Percentiles rank a stretch among this genome's conserved stretches.
Conservation (phyloP, 2,113 vertebrate species). For the Gobiocypris rarus region DNA sequence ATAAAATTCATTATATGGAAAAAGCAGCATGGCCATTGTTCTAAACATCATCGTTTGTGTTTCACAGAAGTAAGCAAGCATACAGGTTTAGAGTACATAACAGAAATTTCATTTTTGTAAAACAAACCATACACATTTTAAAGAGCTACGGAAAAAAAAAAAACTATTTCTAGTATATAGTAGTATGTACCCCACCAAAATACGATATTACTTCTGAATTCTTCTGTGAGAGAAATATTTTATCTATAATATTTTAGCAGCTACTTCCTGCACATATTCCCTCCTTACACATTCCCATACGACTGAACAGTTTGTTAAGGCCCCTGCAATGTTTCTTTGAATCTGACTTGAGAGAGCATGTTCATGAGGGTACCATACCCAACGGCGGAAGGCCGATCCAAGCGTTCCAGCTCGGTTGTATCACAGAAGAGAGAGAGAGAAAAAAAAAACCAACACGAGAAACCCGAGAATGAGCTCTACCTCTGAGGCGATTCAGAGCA, state of each 20-base stretch:
- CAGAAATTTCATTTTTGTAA: not conserved
- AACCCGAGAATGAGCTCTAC: conserved; percentile 18
- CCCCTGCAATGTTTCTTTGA: conserved; percentile 60
- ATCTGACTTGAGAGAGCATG: conserved; percentile 64
- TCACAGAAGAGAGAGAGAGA: conserved; percentile 8
- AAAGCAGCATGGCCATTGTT: not conserved
- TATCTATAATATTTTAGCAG: not conserved
- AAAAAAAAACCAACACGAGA: not conserved
- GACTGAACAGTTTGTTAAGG: conserved; percentile 63
- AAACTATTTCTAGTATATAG: not conserved
- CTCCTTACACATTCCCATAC: conserved; percentile 57
- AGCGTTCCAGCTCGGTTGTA: not conserved
- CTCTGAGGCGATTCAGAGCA: conserved; percentile 22
- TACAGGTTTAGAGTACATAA: not conserved
- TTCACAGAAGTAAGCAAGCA: not conserved
- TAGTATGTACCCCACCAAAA: not conserved
- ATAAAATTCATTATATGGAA: not conserved
- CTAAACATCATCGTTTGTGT: not conserved
- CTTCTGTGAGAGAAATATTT: not conserved
- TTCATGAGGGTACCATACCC: conserved; percentile 57
- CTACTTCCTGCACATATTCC: conserved; percentile 2
- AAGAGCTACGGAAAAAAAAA: too few species aligned
- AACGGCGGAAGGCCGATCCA: conserved; percentile 34
- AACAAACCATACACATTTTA: too few species aligned
- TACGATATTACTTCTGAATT: not conserved